phyloP scores from a whole-genome alignment of 2,888 invertebrate genomes.

The Drosophila sordidapex region DNA sequence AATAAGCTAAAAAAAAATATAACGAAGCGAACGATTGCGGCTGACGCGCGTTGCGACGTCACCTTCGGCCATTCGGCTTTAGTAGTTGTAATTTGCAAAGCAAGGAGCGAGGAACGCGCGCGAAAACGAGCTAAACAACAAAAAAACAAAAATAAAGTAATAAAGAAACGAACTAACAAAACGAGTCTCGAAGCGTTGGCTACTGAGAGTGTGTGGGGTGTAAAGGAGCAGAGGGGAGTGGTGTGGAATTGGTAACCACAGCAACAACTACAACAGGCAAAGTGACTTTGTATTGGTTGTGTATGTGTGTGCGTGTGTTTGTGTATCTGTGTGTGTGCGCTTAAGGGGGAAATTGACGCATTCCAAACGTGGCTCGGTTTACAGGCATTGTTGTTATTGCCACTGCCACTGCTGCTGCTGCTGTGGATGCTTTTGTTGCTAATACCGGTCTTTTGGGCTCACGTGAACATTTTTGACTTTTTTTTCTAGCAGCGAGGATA shows the following conservation, averaged over 20 bases:
- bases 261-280: slow-evolving; percentile 41
- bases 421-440: slow-evolving; percentile 37
- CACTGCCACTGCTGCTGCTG: slow-evolving; percentile 36
- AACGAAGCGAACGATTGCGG: slow-evolving; percentile 42
- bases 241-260: slow-evolving; percentile 55
- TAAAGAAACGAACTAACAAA: slow-evolving; percentile 34
- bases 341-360: slow-evolving; percentile 70
- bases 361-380: slow-evolving; percentile 60
- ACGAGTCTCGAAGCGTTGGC: slow-evolving; percentile 34
- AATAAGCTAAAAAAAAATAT: slow-evolving; percentile 9
- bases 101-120: slow-evolving; percentile 78
- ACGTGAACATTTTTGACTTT: slow-evolving; percentile 51
- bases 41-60: slow-evolving; percentile 65
- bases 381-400: slow-evolving; percentile 41
- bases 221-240: slow-evolving; percentile 6
- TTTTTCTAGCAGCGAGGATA: slow-evolving; percentile 42
- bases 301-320: slow-evolving; percentile 13
- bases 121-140: slow-evolving; percentile 63
- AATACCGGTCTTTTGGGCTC: slow-evolving; percentile 73
- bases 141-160: slow-evolving; percentile 45
- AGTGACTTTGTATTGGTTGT: slow-evolving; percentile 4
- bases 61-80: slow-evolving; percentile 59
- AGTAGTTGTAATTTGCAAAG: slow-evolving; percentile 80
- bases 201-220: slow-evolving; percentile 21
- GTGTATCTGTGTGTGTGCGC: slow-evolving; percentile 6